Evolutionary conservation across 2,797 vertebrate species (phyloP), one percentile per base, ranked within the genome.

Genomic region (Argya squamiceps): DNA sequence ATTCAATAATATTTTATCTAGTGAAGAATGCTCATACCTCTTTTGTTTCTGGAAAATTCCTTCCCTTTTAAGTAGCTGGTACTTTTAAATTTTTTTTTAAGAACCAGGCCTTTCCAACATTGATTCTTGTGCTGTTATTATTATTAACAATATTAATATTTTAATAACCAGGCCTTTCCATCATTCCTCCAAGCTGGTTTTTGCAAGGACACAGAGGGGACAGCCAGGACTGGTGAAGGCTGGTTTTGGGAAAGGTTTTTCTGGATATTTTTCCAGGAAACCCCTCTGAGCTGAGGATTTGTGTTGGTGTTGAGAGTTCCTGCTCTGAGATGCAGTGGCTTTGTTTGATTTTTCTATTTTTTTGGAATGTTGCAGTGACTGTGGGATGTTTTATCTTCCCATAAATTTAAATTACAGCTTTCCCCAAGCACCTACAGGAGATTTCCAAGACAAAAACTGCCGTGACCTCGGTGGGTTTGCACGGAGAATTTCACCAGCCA

Each of bases 371-470:
- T 2, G 4, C 22, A 29, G 67, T 64, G 77, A 15, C 34, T 26
- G 32, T 41, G 55, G 47, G 37, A 19, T 65, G 24, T 46, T 93
- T 93, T 69, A 78, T 83, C 60, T 41, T 58, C 71, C 53, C 65
- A 91, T 92, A 94, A 95, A 91, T 92, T 46, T 24, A 71, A 85
- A 91, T 85, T 46, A 83, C 46, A 64, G 52, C 84, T 67, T 70
- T 70, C 67, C n/a, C 53, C 52, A 30, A 12, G 47, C 80, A 10
- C 37, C 56, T 85, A 2, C 23, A n/a, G 82, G 32, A 80, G 92
- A 71, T 92, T 80, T 93, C 76, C 85, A 93, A 84, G 93, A 77
- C 81, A 88, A 74, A 64, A 88, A 59, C 46, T 71, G 50, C 71
- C 15, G 81, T 88, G 89, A 91, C 89, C 91, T 92, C 46, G 24